Base-by-base conservation (phyloP, 2,888 invertebrate genomes). In the Perizoma affinitatum region DNA sequence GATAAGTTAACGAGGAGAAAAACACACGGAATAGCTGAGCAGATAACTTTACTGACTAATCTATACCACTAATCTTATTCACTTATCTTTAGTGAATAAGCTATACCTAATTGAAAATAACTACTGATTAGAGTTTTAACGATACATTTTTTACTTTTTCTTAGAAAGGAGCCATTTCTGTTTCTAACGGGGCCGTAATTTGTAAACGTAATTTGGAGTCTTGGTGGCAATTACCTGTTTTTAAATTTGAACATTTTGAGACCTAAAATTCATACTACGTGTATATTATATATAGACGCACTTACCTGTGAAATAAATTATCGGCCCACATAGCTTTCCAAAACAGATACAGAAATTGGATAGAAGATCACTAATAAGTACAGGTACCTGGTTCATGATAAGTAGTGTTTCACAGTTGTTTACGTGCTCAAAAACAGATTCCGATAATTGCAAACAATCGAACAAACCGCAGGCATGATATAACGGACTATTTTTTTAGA, bases 401-500 rank as follows among this genome's bases (percentile, higher is more conserved):
- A 74, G 75, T 73, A 77, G 71, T 73, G 72, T 71, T 73, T 73
- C 65, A 56, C 55, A 73, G 73, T 78, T 77, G 78, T 81, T 80
- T 76, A 75, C 72, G 75, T 73, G 72, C 61, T 65, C 69, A 64
- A 54, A 63, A 67, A 68, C 66, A 57, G 66, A 70, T 73, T 65
- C 70, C 66, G 74, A 80, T 81, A 84, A 83, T 82, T 78, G 76
- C 79, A 78, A 69, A 81, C 79, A 82, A 83, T 79, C 76, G 72
- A 72, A 78, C 71, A 72, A 80, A 86, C 84, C 85, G 79, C 86
- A 87, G 75, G 75, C 74, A 63, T 66, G 60, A 61, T 49, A 74
- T 86, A 85, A 85, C 85, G 84, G 84, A 69, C 72, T 57, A 61
- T 86, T 86, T 86, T 22, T 22, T 84, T 59, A 61, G 77, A 77